phyloP scores from a whole-genome alignment of 2,797 vertebrate genomes.

The Gymnoscopelus microlampas region DNA sequence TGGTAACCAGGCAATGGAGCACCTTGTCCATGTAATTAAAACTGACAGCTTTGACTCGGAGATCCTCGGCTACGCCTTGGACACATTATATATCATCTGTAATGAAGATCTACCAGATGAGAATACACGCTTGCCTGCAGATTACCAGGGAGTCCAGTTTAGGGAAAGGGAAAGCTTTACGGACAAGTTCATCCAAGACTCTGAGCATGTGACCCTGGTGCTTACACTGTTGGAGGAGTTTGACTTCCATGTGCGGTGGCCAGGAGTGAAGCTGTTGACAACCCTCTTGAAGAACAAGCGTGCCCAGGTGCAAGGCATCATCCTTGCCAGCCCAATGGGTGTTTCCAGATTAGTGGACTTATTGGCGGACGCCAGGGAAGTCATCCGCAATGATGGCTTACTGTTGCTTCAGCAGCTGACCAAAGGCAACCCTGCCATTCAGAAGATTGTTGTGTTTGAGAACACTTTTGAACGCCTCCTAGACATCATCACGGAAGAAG shows the following conservation, averaged over 20 bases:
- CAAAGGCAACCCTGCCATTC: conserved; percentile 96
- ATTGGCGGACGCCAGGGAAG: conserved; percentile 95
- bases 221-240: conserved; percentile 95
- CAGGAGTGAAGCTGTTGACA: conserved; percentile 93
- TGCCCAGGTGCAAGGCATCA: conserved; percentile 91
- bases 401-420: conserved; percentile 95
- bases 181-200: conserved; percentile 92
- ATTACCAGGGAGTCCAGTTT: conserved; percentile 92
- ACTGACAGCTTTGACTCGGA: conserved; percentile 99
- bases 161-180: conserved; percentile 59
- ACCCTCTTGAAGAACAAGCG: conserved; percentile 93
- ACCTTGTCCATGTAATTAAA: conserved; percentile 92
- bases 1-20: conserved; percentile 94
- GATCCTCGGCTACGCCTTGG: conserved; percentile 98
- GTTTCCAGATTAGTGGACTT: conserved; percentile 98
- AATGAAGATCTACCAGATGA: conserved; percentile 94
- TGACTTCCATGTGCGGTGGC: conserved; percentile 99
- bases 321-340: conserved; percentile 97
- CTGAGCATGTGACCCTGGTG: conserved; percentile 92
- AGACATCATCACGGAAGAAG: conserved; percentile 96
- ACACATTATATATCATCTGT: conserved; percentile 94
- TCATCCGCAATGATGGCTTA: conserved; percentile 96
- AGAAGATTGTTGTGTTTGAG: conserved; percentile 99
- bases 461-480: conserved; percentile 97
- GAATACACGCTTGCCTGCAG: conserved; percentile 86